Evolutionary conservation across 2,888 invertebrate species (phyloP), one percentile per base, ranked within the genome.

Genomic region (Syrphus vitripennis): DNA sequence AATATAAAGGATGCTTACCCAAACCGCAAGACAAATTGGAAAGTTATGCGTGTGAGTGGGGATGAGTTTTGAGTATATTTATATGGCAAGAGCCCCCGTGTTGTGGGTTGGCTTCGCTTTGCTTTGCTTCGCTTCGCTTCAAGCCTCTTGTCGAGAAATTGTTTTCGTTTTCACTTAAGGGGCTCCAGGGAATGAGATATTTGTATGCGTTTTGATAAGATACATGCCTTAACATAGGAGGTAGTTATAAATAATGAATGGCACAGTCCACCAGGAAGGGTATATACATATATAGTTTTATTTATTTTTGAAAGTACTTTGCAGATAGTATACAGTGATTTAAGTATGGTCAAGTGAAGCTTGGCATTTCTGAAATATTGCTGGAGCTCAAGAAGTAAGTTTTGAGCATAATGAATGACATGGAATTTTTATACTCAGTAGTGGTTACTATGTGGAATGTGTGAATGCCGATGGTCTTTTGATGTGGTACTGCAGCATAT

Each of bases 151-250:
- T 37, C 67, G 55, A 21, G 67, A 81, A 81, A 81, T 81, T 81
- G 84, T 84, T 84, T 84, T 84, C 84, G 59, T 80, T 84, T 84
- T 84, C 84, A 84, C 80, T 84, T 83, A 76, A 48, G 31, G 57
- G 53, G 21, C 42, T 42, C 34, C 21, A 42, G 31, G 55, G 53
- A 67, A 72, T 70, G 50, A 70, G 26, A 65, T 48, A 65, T 76
- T 81, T 26, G 50, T 67, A 65, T 81, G 69, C 76, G 24, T 65
- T 65, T 45, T 42, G 45, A 45, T 45, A 31, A 65, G 45, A 45
- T 45, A 65, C 45, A 45, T 45, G 42, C 4, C 19, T 12, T 59
- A 10, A 10, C 40, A 40, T 21, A 26, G 3, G 7, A 12, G 7
- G 10, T 21, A 10, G 6, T 10, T 57, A 57, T 12, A 57, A 19